phyloP scores from a whole-genome alignment of 2,113 vertebrate genomes.

The Brevimyrus niger region DNA sequence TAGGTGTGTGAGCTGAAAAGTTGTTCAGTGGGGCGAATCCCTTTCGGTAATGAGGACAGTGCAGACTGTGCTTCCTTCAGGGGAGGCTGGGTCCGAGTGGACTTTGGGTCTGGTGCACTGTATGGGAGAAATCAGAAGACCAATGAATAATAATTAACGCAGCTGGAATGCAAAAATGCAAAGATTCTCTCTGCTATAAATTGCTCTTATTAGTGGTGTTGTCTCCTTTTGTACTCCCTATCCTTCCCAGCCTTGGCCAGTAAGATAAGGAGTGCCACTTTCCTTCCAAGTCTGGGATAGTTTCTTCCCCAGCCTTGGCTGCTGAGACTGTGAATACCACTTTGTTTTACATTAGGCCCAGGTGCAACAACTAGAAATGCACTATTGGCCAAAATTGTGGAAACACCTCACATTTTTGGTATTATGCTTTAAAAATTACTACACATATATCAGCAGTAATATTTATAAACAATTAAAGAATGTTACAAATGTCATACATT shows the following conservation, averaged over 20 bases:
- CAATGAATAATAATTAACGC: not conserved
- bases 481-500: not conserved
- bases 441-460: not conserved
- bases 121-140: not conserved
- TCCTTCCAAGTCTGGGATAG: not conserved
- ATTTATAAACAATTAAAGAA: not conserved
- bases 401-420: not conserved
- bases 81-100: not conserved
- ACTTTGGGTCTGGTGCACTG: not conserved
- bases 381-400: not conserved
- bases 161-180: not conserved
- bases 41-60: not conserved
- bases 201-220: not conserved
- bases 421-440: not conserved
- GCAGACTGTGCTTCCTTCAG: not conserved
- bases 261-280: not conserved
- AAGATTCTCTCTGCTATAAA: not conserved
- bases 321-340: not conserved
- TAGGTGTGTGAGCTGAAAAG: not conserved
- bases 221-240: not conserved
- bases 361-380: not conserved
- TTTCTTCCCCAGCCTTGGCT: not conserved
- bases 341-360: not conserved
- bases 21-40: not conserved
- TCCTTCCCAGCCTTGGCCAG: not conserved